A percentile compares a stretch with the other conserved stretches of the same genome.
Evolutionary conservation across 2,888 invertebrate species (phyloP).

Genomic region (Carabus problematicus): DNA sequence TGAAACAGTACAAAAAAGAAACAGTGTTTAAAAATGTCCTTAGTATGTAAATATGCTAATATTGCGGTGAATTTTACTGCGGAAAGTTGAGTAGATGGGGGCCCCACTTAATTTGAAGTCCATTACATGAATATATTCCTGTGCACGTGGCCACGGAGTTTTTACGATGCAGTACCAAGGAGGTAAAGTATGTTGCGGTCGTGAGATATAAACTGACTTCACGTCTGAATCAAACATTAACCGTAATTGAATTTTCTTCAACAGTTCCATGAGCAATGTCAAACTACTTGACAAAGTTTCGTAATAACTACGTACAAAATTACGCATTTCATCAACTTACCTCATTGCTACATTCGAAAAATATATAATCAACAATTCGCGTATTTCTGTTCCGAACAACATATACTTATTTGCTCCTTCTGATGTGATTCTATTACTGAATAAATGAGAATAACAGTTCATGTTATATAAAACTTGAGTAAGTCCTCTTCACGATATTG

Average conservation of each 20-base stretch:
- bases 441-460: too few species aligned
- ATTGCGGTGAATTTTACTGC: not conserved
- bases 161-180: constrained; percentile 14
- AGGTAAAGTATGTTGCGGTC: not conserved
- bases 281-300: constrained; percentile 34
- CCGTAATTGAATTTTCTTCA: constrained; percentile 34
- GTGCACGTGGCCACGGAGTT: constrained; percentile 7
- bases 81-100: not conserved
- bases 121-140: constrained; percentile 34
- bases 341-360: too few species aligned
- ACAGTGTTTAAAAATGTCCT: not conserved
- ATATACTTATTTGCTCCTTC: too few species aligned
- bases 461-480: too few species aligned
- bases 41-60: not conserved
- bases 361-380: too few species aligned
- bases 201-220: constrained; percentile 20
- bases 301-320: constrained; percentile 28
- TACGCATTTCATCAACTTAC: too few species aligned
- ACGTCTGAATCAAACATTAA: constrained; percentile 35
- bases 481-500: too few species aligned
- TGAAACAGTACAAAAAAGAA: too few species aligned
- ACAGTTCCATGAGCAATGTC: constrained; percentile 19
- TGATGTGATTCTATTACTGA: too few species aligned
- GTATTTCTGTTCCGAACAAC: too few species aligned
- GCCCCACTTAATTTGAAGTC: constrained; percentile 35